phyloP scores from a whole-genome alignment of 2,888 invertebrate genomes.

The Melipona beecheii region DNA sequence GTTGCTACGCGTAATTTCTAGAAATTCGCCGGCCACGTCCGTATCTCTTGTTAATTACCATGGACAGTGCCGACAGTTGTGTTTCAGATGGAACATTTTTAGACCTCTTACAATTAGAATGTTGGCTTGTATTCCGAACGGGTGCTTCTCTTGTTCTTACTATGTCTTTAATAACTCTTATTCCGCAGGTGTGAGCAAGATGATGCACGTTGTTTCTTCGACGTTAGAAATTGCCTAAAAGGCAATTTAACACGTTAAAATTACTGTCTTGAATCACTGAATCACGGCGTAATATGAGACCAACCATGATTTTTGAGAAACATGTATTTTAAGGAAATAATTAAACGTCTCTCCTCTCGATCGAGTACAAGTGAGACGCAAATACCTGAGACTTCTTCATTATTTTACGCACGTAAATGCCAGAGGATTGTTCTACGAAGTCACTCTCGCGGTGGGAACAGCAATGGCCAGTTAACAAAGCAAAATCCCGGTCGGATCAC shows the following conservation, averaged over 20 bases:
- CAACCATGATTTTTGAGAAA: background rate
- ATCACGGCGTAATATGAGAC: no score
- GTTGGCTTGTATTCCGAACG: background rate
- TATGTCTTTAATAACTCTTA: background rate
- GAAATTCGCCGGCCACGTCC: background rate
- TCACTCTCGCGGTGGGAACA: background rate
- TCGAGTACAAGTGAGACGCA: background rate
- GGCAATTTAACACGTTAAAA: background rate
- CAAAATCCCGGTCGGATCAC: background rate
- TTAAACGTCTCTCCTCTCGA: background rate
- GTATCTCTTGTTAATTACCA: background rate
- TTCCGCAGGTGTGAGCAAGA: background rate
- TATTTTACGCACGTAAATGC: no score
- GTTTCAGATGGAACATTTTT: background rate
- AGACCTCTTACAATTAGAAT: background rate
- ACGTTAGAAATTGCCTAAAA: background rate
- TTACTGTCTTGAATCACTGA: background rate
- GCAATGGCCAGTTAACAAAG: background rate
- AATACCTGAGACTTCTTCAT: no score
- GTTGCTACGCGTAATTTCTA: background rate
- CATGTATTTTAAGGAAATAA: background rate
- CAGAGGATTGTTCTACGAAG: background rate
- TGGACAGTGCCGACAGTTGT: no score
- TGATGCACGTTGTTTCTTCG: background rate
- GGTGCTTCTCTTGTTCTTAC: background rate